phyloP scores from a whole-genome alignment of 2,888 invertebrate species.

The Protophormia terraenovae region DNA sequence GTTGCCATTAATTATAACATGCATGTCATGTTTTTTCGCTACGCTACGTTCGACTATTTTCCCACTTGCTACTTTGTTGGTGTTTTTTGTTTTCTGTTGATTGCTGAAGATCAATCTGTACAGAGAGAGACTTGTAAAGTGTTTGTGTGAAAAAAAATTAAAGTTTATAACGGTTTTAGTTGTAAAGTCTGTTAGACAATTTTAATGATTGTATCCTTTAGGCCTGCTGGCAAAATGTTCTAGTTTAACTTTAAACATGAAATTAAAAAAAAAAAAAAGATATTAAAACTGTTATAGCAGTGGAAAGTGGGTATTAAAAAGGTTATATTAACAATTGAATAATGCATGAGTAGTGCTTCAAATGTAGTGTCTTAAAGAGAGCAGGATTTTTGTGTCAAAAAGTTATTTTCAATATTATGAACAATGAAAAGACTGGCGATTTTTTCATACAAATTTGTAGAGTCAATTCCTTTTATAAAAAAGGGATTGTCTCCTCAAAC shows the following conservation, averaged over 20 bases:
- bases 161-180: conserved; percentile 50
- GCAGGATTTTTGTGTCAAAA: background rate
- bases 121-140: background rate
- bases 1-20: conserved; percentile 69
- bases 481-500: no score
- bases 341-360: background rate
- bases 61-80: conserved; percentile 34
- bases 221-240: conserved; percentile 26
- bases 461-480: no score
- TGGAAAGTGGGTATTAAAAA: background rate
- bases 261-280: background rate
- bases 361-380: background rate
- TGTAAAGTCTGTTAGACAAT: conserved; percentile 29
- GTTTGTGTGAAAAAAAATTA: background rate
- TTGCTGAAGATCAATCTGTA: conserved; percentile 25
- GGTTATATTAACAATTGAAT: background rate
- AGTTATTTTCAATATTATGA: no score
- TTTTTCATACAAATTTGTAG: no score
- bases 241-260: conserved; percentile 45
- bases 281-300: background rate
- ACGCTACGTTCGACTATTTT: conserved; percentile 1
- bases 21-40: conserved; percentile 67
- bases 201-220: conserved; percentile 56
- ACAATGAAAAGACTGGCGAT: no score
- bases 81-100: background rate